phyloP scores from a whole-genome alignment of 1,140 invertebrate species.

The Amyelois transitella region DNA sequence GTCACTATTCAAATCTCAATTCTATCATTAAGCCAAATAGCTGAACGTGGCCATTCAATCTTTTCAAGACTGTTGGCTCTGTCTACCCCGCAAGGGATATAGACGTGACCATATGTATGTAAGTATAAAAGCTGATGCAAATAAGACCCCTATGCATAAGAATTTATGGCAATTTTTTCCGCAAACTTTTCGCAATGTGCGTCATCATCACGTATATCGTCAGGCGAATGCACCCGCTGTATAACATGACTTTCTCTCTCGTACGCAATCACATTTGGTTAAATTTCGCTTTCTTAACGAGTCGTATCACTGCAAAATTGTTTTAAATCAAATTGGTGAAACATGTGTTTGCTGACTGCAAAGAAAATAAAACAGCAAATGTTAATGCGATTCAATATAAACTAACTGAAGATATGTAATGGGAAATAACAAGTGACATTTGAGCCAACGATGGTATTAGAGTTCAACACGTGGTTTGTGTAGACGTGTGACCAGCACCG shows the following conservation, averaged over 20 bases:
- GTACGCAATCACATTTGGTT: slow-evolving; percentile 35
- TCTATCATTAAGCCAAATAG: no score
- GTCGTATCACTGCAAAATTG: no score
- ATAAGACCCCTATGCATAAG: slow-evolving; percentile 2
- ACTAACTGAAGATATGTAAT: neutral
- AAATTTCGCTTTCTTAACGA: slow-evolving; percentile 41
- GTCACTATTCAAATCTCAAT: no score
- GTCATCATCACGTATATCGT: slow-evolving; percentile 32
- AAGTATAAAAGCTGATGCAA: slow-evolving; percentile 11
- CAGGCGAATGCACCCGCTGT: slow-evolving; percentile 18
- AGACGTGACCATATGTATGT: no score
- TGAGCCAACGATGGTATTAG: neutral
- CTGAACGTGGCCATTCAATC: no score
- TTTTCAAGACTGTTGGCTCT: no score
- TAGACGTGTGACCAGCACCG: no score
- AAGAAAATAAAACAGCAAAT: no score
- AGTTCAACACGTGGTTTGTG: neutral
- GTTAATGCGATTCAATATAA: no score
- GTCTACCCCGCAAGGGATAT: no score
- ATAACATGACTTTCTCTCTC: slow-evolving; percentile 34
- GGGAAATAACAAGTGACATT: neutral
- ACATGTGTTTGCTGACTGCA: neutral
- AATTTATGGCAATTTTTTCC: slow-evolving; percentile 13
- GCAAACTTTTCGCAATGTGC: slow-evolving; percentile 27
- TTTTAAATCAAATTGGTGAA: neutral